These are phyloP conservation scores for Oryzias melastigma DNA, from an alignment of 2,113 vertebrate genomes.

Conservation along the genomic window DNA sequence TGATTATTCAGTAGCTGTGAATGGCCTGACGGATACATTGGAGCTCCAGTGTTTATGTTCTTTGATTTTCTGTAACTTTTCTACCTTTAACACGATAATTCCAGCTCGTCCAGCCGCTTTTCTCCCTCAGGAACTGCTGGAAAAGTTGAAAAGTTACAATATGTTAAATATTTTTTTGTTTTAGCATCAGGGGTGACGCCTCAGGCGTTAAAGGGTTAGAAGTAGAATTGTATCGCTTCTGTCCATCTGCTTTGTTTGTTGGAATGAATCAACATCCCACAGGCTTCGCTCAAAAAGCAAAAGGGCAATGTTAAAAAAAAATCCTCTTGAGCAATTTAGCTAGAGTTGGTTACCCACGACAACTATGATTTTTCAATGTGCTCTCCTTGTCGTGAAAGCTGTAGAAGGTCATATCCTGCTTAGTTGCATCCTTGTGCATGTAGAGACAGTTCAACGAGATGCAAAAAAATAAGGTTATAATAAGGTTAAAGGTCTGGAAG, in stretches of 20 bases:
- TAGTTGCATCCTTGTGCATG: background rate
- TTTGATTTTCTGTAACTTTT: no score
- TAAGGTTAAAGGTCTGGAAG: background rate
- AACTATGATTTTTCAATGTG: conserved; percentile 23
- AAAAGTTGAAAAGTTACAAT: no score
- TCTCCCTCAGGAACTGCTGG: no score
- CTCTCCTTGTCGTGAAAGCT: conserved; percentile 5
- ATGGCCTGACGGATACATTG: background rate
- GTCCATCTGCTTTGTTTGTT: conserved; percentile 42
- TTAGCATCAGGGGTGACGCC: no score
- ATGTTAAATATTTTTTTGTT: no score
- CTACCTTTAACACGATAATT: no score
- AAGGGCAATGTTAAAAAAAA: conserved; percentile 18
- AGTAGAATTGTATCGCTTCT: conserved; percentile 15
- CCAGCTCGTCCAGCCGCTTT: no score
- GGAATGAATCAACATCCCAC: conserved; percentile 42
- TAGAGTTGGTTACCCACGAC: conserved; percentile 23
- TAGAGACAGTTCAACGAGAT: background rate
- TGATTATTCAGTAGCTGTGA: background rate
- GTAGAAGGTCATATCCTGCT: background rate
- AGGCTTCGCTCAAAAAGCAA: conserved; percentile 15
- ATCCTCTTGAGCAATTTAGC: conserved; percentile 21
- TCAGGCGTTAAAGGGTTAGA: background rate
- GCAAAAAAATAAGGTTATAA: background rate
- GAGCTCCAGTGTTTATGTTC: background rate